Base-by-base conservation (phyloP, 30 jellyfish, hydroid and myxozoan genomes). In the Rhopilema esculentum region DNA sequence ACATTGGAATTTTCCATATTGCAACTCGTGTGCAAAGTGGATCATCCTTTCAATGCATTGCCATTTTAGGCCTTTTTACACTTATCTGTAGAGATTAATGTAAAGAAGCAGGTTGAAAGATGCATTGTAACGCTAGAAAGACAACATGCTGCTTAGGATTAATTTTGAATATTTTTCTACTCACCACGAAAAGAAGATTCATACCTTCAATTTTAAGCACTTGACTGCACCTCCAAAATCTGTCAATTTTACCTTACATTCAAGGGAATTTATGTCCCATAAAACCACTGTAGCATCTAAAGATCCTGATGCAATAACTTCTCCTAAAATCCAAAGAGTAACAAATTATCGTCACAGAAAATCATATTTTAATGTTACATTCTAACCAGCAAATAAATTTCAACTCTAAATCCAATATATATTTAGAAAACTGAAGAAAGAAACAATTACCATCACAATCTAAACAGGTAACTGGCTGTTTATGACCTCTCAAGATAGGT, bases 401-500 rank as follows among this genome's bases (percentile, higher is more conserved):
- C n/a, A n/a, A n/a, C n/a, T n/a, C n/a, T n/a, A n/a, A n/a, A n/a
- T n/a, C n/a, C n/a, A n/a, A n/a, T n/a, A n/a, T n/a, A n/a, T n/a
- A n/a, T n/a, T n/a, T n/a, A n/a, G n/a, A n/a, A n/a, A n/a, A n/a
- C n/a, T n/a, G n/a, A n/a, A n/a, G n/a, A n/a, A n/a, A n/a, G n/a
- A n/a, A n/a, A n/a, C n/a, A n/a, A n/a, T n/a, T 85, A 85, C 94
- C 94, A 85, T 85, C 49, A 62, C 88, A 85, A 48, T 74, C 94
- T 88, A 85, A 28, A 57, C 94, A 85, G 23, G 94, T 73, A 17
- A 85, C 88, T 57, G 88, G 94, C 84, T 85, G 94, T 17, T 81
- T 31, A 66, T 85, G 94, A n/a, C 94, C 94, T 50, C 94, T 70
- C 68, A 85, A 50, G 57, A 85, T 83, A n/a, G 94, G 94, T 23